Evolutionary conservation across 2,797 vertebrate species (phyloP).

Genomic region (Pitangus sulphuratus): DNA sequence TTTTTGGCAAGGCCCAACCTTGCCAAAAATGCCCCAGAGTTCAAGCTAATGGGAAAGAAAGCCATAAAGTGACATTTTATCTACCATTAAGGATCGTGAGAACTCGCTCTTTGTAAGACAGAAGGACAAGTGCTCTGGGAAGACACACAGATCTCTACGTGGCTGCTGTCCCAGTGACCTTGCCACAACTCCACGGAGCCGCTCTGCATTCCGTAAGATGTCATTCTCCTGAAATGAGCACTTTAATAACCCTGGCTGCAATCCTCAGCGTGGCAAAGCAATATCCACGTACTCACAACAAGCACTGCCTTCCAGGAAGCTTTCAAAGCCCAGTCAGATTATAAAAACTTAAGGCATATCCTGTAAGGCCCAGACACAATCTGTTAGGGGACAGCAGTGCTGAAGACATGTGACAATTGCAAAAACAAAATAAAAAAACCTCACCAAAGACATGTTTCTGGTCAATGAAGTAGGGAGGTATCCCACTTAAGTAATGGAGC

Average conservation of each 20-base stretch:
- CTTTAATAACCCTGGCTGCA: constrained; percentile 27
- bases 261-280: background rate
- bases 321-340: background rate
- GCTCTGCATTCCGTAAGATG: background rate
- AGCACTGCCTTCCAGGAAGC: constrained; percentile 9
- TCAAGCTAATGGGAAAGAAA: background rate
- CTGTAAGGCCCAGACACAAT: background rate
- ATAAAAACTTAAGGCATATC: background rate
- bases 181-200: background rate
- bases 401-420: background rate
- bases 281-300: background rate
- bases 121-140: background rate
- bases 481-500: background rate
- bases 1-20: background rate
- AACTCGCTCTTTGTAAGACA: background rate
- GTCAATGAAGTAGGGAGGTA: background rate
- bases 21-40: background rate
- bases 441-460: background rate
- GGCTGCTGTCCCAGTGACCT: constrained; percentile 30
- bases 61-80: background rate
- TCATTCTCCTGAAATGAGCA: constrained; percentile 31
- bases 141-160: background rate
- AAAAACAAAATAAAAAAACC: background rate
- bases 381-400: background rate
- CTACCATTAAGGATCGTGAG: background rate